Evolutionary conservation across 1,140 invertebrate genomes (phyloP).

Genomic region (Drosophila takahashii): DNA sequence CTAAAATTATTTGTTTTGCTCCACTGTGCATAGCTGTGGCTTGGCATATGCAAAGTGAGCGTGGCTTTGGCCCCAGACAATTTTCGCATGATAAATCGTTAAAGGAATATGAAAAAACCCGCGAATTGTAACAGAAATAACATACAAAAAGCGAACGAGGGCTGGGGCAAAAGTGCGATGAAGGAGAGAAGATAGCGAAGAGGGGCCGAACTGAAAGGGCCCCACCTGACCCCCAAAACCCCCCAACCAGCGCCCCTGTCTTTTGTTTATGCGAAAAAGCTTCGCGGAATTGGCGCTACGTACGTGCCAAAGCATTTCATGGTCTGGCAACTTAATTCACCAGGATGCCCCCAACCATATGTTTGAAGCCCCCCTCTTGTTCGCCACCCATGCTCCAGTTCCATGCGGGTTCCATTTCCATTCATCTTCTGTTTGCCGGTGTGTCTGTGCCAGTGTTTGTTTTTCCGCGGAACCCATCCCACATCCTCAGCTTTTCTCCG

Average conservation of each 20-base stretch:
- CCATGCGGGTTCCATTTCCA: slow-evolving; percentile 55
- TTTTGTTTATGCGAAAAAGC: slow-evolving; percentile 80
- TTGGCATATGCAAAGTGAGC: slow-evolving; percentile 72
- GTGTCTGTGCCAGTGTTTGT: slow-evolving; percentile 46
- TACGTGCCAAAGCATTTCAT: slow-evolving; percentile 82
- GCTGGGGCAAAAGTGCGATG: slow-evolving; percentile 7
- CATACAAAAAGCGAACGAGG: slow-evolving; percentile 37
- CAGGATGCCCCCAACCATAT: slow-evolving; percentile 30
- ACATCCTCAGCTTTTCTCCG: slow-evolving; percentile 28
- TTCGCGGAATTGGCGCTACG: slow-evolving; percentile 78
- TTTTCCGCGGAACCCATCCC: slow-evolving; percentile 43
- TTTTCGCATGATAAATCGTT: slow-evolving; percentile 83
- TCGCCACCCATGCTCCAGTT: slow-evolving; percentile 19
- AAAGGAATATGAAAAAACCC: slow-evolving; percentile 77
- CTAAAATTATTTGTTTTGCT: not conserved
- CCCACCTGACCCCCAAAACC: not conserved
- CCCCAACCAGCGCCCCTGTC: slow-evolving; percentile 49
- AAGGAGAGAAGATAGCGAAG: slow-evolving; percentile 25
- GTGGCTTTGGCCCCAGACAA: slow-evolving; percentile 65
- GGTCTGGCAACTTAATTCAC: slow-evolving; percentile 81
- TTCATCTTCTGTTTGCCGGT: slow-evolving; percentile 62
- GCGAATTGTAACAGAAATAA: slow-evolving; percentile 78
- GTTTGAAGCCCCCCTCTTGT: not conserved
- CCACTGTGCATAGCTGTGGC: slow-evolving; percentile 27
- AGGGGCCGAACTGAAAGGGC: slow-evolving; percentile 11